Base-by-base conservation (phyloP, 2,888 invertebrate genomes). In the Hoplodrina ambigua region DNA sequence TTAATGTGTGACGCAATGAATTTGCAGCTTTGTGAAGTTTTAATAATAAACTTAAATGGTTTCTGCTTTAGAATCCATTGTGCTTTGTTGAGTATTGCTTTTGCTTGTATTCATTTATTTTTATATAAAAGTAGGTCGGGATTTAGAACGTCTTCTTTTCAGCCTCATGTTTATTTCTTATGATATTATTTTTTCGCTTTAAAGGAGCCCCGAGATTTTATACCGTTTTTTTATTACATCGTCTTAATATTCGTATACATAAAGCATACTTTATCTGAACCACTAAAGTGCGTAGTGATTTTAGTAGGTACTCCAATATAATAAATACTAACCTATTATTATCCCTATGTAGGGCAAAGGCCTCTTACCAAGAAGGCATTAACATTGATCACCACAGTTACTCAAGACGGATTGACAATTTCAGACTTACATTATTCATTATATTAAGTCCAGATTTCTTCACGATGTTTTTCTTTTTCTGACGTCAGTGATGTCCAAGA, bases 21-120 rank as follows among this genome's bases (percentile, higher is more conserved):
- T 65, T 69, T 53, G 52, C 61, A 49, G 68, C 52, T 62, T 25
- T 56, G 60, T 67, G 37, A 55, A 17, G 13, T 55, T 75, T 78
- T 69, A 69, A 64, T 80, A 70, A 69, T 46, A 60, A 70, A 67
- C 59, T 80, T 75, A 69, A 66, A 80, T 56, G 63, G 37, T 64
- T 56, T 62, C 54, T 20, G 30, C 63, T 80, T 13, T 63, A 50
- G 41, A 57, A 69, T 64, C 64, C 56, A 66, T 55, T 58, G 17
- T 68, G 61, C 37, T 49, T 10, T 46, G 49, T 57, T 2, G 50
- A 53, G 33, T 52, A 50, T 53, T 53, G 41, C 55, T 57, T 77
- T 60, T 56, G 41, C 7, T 37, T 10, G 44, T 54, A 33, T 76
- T 53, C 59, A 46, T 66, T 59, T 44, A 20, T 17, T 4, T 58